Conservation (phyloP, 2,888 invertebrate species). For the Patella depressa region DNA sequence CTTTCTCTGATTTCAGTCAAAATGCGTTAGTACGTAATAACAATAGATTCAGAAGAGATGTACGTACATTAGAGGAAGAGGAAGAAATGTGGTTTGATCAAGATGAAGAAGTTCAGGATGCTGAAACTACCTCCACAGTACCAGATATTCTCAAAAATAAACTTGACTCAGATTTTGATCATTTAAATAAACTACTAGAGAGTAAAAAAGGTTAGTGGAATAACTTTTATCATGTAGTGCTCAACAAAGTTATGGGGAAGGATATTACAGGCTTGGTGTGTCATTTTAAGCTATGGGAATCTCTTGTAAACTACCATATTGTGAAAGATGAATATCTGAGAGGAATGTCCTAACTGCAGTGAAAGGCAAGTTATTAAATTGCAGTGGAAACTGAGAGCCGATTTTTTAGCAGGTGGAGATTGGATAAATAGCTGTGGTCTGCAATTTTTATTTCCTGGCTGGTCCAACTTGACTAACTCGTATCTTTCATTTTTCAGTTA, state of each 20-base stretch:
- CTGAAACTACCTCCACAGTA: constrained; percentile 66
- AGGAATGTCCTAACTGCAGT: not conserved
- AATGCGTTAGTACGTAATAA: constrained; percentile 80
- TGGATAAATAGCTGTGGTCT: no score
- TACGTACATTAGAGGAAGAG: constrained; percentile 94
- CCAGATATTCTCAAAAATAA: constrained; percentile 76
- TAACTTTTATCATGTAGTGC: no score
- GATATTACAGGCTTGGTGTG: no score
- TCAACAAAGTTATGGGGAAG: no score
- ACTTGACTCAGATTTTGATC: constrained; percentile 77
- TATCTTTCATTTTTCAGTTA: constrained; percentile 43
- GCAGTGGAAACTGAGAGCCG: not conserved
- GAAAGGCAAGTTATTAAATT: not conserved
- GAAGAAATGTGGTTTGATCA: constrained; percentile 99
- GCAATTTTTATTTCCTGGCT: no score
- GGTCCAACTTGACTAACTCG: not conserved
- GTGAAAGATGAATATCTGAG: no score
- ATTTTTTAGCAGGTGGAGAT: not conserved
- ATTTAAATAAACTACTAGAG: constrained; percentile 79
- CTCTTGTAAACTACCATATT: no score
- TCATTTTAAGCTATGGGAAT: no score
- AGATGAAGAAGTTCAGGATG: constrained; percentile 79
- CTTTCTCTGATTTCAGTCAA: constrained; percentile 70
- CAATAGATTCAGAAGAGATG: constrained; percentile 88
- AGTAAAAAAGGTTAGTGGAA: constrained; percentile 74